Evolutionary conservation across 2,113 vertebrate genomes (phyloP), one percentile per base, ranked within the genome.

Genomic region (Empidonax alnorum): DNA sequence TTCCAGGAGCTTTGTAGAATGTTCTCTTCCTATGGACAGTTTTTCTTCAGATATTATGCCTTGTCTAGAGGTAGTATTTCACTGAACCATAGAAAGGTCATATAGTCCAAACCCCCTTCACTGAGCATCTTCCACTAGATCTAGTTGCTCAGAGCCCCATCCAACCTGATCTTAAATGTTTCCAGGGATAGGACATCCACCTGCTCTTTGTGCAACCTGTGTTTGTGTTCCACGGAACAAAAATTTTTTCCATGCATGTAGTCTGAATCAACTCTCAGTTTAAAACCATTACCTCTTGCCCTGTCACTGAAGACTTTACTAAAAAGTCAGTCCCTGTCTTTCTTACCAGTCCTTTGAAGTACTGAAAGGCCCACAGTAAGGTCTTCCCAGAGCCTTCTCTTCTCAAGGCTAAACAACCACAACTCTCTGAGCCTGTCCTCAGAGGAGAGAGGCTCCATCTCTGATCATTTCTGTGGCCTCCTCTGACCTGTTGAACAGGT

Each of bases 271-370:
- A 3, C 9, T 11, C 14, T 27, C 39, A 37, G 35, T 61, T 41
- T 62, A 41, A 63, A 41, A 42, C 17, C 37, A 30, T 41, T 30
- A 63, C 6, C 61, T 28, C 21, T 28, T 50, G 28, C 58, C 25
- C 23, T 16, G 0, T 30, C 1, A 1, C 42, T 15, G 5, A 21
- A 56, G 8, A 31, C 4, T 37, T 33, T 63, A 1, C 3, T 49
- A 56, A 42, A 65, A 11, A 7, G 13, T 37, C 4, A 8, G 5
- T 56, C 6, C 30, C 28, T 4, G 9, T 11, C n/a, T 46, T 56
- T 56, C 37, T 9, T 55, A 3, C 4, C 47, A 11, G n/a, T 6
- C 27, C 10, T 21, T 63, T 4, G 37, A 59, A 31, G 82, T 35
- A 74, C 9, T 81, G 61, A 9, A 52, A 52, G 66, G 37, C 68